Conservation (phyloP, 2,888 invertebrate genomes). For the Mesorhabditis belari region DNA sequence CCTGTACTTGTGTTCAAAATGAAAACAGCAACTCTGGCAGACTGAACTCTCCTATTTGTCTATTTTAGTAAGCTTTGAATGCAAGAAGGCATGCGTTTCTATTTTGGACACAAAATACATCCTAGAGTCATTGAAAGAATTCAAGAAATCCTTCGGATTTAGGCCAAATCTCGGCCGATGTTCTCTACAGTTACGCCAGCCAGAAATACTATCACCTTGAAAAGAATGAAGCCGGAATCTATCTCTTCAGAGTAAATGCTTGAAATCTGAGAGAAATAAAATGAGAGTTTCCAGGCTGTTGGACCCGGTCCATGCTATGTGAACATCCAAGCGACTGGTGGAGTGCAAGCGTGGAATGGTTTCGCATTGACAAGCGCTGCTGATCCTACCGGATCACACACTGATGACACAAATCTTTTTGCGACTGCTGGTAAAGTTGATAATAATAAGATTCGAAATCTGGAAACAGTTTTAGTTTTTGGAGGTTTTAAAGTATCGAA, state of each 20-base stretch:
- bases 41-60: too few relatives aligned
- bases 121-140: too few relatives aligned
- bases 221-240: neutral
- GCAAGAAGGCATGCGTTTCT: too few relatives aligned
- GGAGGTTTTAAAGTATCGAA: too few relatives aligned
- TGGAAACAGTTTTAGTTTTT: too few relatives aligned
- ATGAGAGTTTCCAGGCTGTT: slow-evolving; percentile 2
- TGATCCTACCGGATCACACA: slow-evolving; percentile 23
- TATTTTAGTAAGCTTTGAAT: too few relatives aligned
- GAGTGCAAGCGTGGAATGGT: slow-evolving; percentile 26
- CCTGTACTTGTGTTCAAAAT: too few relatives aligned
- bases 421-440: neutral
- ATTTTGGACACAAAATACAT: too few relatives aligned
- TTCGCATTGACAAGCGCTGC: slow-evolving; percentile 16
- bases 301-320: slow-evolving; percentile 25
- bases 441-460: too few relatives aligned
- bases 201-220: neutral
- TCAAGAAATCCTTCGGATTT: neutral
- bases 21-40: too few relatives aligned
- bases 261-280: neutral
- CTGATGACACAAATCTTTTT: slow-evolving; percentile 12
- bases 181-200: neutral
- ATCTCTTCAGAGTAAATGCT: neutral
- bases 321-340: slow-evolving; percentile 30
- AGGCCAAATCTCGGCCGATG: neutral